Percentiles rank a stretch among this genome's conserved stretches.
Evolutionary conservation across 2,113 vertebrate genomes (phyloP).

Genomic region (Struthidea cinerea): DNA sequence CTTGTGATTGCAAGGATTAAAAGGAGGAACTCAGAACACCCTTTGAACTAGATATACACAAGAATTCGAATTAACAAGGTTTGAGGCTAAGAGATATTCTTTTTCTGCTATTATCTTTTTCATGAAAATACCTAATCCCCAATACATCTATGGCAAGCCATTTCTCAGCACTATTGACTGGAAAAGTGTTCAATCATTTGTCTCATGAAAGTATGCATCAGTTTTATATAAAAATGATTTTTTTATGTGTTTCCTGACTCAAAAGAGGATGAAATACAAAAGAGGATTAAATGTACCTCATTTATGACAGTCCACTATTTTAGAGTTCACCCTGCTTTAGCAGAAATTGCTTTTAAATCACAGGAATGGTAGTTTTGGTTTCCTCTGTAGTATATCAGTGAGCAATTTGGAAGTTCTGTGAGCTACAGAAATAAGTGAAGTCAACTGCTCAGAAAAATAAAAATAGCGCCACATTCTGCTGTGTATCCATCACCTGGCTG

Average conservation of each 20-base stretch:
- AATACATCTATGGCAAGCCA: not conserved
- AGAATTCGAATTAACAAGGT: not conserved
- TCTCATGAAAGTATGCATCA: not conserved
- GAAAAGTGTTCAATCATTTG: not conserved
- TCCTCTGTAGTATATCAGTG: not conserved
- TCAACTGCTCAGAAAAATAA: not conserved
- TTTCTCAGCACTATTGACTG: not conserved
- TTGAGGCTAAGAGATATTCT: not conserved
- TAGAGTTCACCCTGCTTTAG: not conserved
- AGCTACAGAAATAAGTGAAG: not conserved
- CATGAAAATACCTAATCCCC: not conserved
- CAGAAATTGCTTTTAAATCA: not conserved
- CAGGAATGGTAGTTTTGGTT: not conserved
- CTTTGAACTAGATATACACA: not conserved
- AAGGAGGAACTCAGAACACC: not conserved
- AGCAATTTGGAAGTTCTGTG: not conserved
- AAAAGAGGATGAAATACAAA: not conserved
- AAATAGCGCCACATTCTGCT: not conserved
- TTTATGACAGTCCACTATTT: not conserved
- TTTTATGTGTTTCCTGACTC: not conserved
- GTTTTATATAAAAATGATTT: not conserved
- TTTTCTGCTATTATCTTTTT: not conserved
- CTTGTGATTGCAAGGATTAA: not conserved
- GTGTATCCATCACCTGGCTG: not conserved
- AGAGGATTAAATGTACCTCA: not conserved